Percentiles rank a stretch among this genome's conserved stretches.
These are phyloP conservation scores for Ptilorrhoa leucosticta DNA, from an alignment of 2,113 vertebrate species.

Conservation along the genomic window DNA sequence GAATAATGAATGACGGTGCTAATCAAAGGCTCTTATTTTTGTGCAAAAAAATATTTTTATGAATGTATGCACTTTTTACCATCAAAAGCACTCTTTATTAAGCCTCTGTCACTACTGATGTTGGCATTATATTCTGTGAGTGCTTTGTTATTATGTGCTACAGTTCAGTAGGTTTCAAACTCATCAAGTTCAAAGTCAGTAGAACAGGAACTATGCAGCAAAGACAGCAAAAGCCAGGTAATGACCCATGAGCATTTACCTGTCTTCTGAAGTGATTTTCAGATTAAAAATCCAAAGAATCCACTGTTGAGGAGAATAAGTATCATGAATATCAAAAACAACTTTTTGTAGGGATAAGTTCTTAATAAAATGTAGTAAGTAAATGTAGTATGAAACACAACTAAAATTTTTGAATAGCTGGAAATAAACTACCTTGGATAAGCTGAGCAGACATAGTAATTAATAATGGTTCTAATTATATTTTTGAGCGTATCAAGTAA, in stretches of 20 bases:
- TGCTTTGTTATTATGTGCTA: neutral
- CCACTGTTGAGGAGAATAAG: neutral
- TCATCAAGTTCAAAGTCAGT: neutral
- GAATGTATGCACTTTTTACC: neutral
- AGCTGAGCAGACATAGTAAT: neutral
- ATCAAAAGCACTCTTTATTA: neutral
- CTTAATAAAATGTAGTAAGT: neutral
- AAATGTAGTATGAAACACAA: neutral
- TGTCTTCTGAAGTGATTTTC: neutral
- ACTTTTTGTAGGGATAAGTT: neutral
- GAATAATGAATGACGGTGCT: neutral
- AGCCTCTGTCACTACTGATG: neutral
- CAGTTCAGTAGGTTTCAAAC: neutral
- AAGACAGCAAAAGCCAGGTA: neutral
- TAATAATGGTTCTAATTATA: neutral
- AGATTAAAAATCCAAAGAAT: neutral
- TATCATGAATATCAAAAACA: neutral
- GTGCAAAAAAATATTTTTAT: neutral
- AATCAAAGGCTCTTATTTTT: neutral
- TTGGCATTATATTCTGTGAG: neutral
- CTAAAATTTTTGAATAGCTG: neutral
- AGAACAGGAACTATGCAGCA: neutral
- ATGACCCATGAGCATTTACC: neutral
- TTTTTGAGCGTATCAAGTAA: neutral
- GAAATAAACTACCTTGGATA: neutral